Evolutionary conservation across 2,888 invertebrate genomes (phyloP).

Genomic region (Rotaria macrura): DNA sequence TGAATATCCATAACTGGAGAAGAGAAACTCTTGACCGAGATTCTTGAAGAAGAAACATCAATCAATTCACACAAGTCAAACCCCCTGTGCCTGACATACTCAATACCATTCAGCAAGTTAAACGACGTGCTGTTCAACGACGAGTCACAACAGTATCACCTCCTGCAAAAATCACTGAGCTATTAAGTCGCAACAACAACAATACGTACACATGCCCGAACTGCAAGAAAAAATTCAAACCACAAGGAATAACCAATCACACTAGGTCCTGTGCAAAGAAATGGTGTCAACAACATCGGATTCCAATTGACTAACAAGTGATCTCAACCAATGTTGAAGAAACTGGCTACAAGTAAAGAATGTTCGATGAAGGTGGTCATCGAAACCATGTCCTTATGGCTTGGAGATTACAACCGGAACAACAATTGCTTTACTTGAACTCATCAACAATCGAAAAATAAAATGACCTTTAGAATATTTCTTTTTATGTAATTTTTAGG

Average conservation of each 20-base stretch:
- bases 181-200: background rate
- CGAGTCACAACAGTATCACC: background rate
- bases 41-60: background rate
- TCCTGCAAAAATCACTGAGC: background rate
- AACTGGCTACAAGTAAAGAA: background rate
- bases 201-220: background rate
- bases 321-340: background rate
- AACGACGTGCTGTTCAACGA: background rate
- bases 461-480: too few relatives aligned
- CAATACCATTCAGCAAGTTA: background rate
- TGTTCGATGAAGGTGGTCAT: background rate
- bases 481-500: too few relatives aligned
- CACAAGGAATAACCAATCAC: background rate
- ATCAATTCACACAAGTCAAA: background rate
- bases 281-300: background rate
- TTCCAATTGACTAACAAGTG: background rate
- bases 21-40: background rate
- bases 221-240: background rate
- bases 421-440: too few relatives aligned
- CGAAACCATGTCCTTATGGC: background rate
- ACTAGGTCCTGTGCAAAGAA: background rate
- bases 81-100: background rate
- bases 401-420: background rate
- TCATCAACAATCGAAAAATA: too few relatives aligned
- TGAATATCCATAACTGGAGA: background rate